Conservation (phyloP, 2,797 vertebrate genomes). For the Sebastes kiyomatsui region DNA sequence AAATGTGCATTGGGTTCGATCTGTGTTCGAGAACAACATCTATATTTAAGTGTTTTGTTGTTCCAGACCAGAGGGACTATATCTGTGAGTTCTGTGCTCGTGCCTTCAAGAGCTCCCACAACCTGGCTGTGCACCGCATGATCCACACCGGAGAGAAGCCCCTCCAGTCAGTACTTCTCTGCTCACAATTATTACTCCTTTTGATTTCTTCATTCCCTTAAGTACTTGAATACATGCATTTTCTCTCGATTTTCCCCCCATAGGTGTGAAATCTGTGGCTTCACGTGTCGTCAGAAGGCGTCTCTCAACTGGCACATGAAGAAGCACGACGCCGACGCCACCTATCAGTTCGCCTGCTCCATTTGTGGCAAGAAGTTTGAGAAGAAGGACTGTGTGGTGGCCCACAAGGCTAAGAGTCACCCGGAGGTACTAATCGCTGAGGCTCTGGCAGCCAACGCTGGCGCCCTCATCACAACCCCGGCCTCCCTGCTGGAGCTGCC, state of each 20-base stretch:
- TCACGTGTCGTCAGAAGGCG: conserved; percentile 97
- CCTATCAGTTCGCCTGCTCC: conserved; percentile 97
- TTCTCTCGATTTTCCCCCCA: not conserved
- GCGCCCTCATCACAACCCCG: conserved; percentile 92
- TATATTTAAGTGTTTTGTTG: not conserved
- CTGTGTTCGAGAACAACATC: not conserved
- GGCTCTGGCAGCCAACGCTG: conserved; percentile 93
- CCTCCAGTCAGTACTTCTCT: conserved; percentile 89
- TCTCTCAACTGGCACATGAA: conserved; percentile 99
- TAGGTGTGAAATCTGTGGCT: conserved; percentile 98
- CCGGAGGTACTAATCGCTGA: conserved; percentile 96
- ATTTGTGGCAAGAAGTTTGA: conserved; percentile 99
- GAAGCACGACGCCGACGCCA: conserved; percentile 95
- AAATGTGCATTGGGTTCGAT: not conserved
- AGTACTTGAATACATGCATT: not conserved
- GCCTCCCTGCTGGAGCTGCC: conserved; percentile 87
- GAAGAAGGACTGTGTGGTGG: conserved; percentile 99
- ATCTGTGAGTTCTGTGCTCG: conserved; percentile 99
- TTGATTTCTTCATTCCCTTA: not conserved
- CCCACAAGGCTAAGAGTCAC: conserved; percentile 92
- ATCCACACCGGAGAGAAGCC: conserved; percentile 99
- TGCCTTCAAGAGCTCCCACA: conserved; percentile 98
- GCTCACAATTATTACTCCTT: not conserved
- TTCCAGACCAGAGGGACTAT: conserved; percentile 95
- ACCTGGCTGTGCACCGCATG: conserved; percentile 97